Base-by-base conservation (phyloP, 2,113 vertebrate genomes). In the Turnix velox region DNA sequence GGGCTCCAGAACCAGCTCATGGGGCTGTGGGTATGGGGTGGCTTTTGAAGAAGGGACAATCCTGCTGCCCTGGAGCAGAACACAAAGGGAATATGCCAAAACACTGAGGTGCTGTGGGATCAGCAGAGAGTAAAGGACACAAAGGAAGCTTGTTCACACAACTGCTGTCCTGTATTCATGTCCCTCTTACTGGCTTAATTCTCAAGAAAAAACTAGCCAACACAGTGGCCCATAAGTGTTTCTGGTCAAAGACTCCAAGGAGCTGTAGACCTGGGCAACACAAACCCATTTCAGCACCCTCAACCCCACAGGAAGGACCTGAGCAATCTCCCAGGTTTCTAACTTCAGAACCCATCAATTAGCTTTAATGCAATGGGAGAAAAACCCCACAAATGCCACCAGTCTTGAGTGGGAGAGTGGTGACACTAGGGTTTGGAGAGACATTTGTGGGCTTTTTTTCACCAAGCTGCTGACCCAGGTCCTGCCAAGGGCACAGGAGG, bases 161-260 rank as follows among this genome's bases (percentile, higher is more conserved):
- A 48, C 9, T 31, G 24, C 8, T 54, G 3, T 83, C 35, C n/a
- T 74, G 49, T 25, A 22, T 25, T 19, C 28, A 11, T 2, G 14
- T 57, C 2, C 3, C 55, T 81, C 55, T 46, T 40, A 23, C 18
- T 59, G 83, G 33, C 59, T 58, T 65, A 42, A 46, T 45, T 84
- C 51, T 43, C 7, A 48, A 43, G 30, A 61, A 23, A 10, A 23
- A 90, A 28, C 9, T 33, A 62, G 31, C 18, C 43, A 71, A 6
- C 2, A 0, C 1, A 0, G 57, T 31, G n/a, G 52, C 35, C 30
- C 0, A 0, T 28, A 14, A 75, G 13, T 0, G 6, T 25, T 65
- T 18, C 45, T 76, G 24, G 18, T 35, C 35, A 28, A 40, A 27
- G 45, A 24, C 51, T 65, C 27, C 1, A 1, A 79, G 49, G 10